Base-by-base conservation (phyloP, 1,140 invertebrate genomes). In the Drosophila burlai region DNA sequence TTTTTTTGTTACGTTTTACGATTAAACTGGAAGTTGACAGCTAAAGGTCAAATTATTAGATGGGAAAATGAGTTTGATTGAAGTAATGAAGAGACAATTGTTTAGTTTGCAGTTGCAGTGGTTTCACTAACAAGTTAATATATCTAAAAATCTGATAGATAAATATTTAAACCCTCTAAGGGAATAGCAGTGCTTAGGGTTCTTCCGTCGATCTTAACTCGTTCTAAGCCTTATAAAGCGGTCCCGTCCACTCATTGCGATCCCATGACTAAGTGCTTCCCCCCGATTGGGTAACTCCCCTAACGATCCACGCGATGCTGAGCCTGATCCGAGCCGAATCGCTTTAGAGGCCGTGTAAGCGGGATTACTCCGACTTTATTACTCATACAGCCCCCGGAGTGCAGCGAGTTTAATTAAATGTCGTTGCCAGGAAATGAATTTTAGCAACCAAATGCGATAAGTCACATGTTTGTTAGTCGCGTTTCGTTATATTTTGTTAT, bases 381-480 rank as follows among this genome's bases (percentile, higher is more conserved):
- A 66, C 18, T 66, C 66, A 66, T 45, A 2, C 16, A n/a, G 15
- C 24, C n/a, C 24, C 24, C n/a, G 18, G 45, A 42, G 42, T 71
- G 49, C 47, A 71, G 29, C 29, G 21, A 62, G 38, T 46, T 54
- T 80, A 75, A 80, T 75, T 75, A 62, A 68, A 46, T 62, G 38
- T 47, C 69, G 52, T 75, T 38, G 52, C 29, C 45, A 57, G 71
- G 46, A 81, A 81, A 71, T 76, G 49, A 57, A 65, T 76, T 76
- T 60, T n/a, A 72, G 54, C 42, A 59, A 61, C 50, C 31, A 31
- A 66, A 68, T 63, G 78, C 54, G 78, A 80, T 60, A 81, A 80
- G 77, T 80, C 65, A 26, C 52, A 73, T 40, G 62, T 66, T 31
- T 45, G 62, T 66, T 66, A 43, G 29, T n/a, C 46, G 60, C 18